Evolutionary conservation across 1,140 invertebrate species (phyloP).

Genomic region (Sesamia nonagrioides): DNA sequence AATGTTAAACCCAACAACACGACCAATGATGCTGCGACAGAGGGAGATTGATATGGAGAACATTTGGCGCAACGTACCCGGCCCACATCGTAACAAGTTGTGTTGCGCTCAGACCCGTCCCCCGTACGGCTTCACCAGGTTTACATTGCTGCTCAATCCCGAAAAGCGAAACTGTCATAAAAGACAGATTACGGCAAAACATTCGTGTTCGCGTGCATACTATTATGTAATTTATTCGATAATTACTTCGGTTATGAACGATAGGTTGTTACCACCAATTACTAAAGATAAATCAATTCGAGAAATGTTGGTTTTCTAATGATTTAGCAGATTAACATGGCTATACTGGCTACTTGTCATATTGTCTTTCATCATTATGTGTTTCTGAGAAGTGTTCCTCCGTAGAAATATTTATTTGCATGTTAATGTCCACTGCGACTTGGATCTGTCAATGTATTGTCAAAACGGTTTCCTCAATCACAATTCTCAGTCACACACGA

Average conservation of each 20-base stretch:
- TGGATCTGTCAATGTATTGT: too few relatives aligned
- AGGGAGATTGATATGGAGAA: too few relatives aligned
- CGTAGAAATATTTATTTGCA: neutral
- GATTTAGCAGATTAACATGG: neutral
- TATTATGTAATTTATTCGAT: conserved; percentile 37
- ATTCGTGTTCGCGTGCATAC: conserved; percentile 20
- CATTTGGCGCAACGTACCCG: too few relatives aligned
- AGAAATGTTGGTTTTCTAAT: conserved; percentile 20
- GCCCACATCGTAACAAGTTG: too few relatives aligned
- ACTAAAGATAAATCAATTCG: neutral
- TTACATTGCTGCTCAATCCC: neutral
- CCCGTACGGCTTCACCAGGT: too few relatives aligned
- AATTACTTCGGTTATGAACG: neutral
- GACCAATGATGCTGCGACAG: too few relatives aligned
- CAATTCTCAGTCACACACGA: too few relatives aligned
- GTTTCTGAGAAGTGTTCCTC: neutral
- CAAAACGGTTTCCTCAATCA: too few relatives aligned
- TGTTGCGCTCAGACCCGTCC: too few relatives aligned
- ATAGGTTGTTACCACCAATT: conserved; percentile 6
- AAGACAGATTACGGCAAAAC: neutral
- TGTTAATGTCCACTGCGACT: too few relatives aligned
- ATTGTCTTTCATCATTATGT: neutral
- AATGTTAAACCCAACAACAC: too few relatives aligned
- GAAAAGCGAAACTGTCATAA: neutral
- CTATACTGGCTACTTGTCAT: neutral